These are phyloP conservation scores for Noctilio leporinus DNA, from an alignment of 2,113 vertebrate genomes.

Conservation along the genomic window DNA sequence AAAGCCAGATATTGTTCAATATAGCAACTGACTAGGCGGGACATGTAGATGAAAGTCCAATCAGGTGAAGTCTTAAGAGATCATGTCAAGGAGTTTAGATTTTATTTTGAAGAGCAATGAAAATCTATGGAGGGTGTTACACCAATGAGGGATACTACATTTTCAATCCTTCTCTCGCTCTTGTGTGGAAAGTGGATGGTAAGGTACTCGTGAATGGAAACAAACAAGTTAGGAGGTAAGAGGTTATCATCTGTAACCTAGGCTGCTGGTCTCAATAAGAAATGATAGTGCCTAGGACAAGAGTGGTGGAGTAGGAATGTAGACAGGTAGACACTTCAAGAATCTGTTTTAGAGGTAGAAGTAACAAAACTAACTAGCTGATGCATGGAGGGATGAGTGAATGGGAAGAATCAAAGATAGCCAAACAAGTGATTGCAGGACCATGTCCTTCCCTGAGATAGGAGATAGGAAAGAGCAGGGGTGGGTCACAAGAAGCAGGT, in stretches of 20 bases:
- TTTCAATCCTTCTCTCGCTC: neutral
- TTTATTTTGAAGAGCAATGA: neutral
- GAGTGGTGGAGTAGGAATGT: neutral
- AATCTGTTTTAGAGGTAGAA: neutral
- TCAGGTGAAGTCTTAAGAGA: neutral
- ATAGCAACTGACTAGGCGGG: neutral
- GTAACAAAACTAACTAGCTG: neutral
- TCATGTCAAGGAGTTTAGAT: neutral
- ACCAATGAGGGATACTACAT: neutral
- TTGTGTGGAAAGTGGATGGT: neutral
- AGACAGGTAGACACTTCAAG: neutral
- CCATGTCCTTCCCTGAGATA: neutral
- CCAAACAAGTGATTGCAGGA: neutral
- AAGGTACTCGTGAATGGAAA: neutral
- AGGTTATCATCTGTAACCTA: neutral
- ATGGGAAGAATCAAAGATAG: neutral
- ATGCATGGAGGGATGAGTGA: neutral
- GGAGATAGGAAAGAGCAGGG: neutral
- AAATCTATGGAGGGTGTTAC: neutral
- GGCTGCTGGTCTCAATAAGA: neutral
- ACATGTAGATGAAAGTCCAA: neutral
- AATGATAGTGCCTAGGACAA: neutral
- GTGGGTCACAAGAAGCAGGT: neutral
- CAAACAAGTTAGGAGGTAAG: neutral
- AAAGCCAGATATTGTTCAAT: neutral